Percentiles rank a stretch among this genome's conserved stretches.
Conservation (phyloP, 2,888 invertebrate genomes). For the Chrysomela aeneicollis region DNA sequence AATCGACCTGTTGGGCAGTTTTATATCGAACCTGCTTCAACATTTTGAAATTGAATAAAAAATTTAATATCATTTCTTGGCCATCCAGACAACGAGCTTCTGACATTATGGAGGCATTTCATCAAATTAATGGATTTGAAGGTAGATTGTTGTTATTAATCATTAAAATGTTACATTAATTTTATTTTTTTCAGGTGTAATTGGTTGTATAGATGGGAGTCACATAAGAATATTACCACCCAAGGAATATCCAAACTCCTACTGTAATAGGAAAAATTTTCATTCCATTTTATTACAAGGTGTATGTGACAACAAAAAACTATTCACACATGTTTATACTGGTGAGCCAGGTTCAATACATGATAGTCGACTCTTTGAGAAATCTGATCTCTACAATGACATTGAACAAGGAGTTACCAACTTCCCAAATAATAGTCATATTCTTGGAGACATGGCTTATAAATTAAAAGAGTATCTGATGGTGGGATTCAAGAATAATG, state of each 20-base stretch:
- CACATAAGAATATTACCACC: constrained; percentile 37
- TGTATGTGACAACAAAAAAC: too few relatives aligned
- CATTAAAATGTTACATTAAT: too few relatives aligned
- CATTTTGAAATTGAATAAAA: constrained; percentile 5
- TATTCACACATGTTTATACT: constrained; percentile 36
- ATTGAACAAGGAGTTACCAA: constrained; percentile 26
- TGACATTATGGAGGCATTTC: constrained; percentile 10
- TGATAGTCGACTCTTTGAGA: constrained; percentile 34
- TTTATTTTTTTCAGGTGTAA: constrained; percentile 31
- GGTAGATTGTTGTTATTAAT: too few relatives aligned
- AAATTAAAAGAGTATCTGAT: constrained; percentile 24
- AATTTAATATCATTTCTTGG: constrained; percentile 13
- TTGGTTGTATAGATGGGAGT: constrained; percentile 38
- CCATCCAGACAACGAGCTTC: constrained; percentile 7
- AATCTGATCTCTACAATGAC: constrained; percentile 34
- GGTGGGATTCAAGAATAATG: constrained; percentile 37
- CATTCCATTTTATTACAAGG: constrained; percentile 39
- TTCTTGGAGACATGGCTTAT: constrained; percentile 37
- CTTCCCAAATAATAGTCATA: constrained; percentile 27
- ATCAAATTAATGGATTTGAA: constrained; percentile 14
- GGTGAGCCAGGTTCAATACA: constrained; percentile 41
- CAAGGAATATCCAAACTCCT: constrained; percentile 32
- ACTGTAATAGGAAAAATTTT: constrained; percentile 36
- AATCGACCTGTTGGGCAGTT: constrained; percentile 14
- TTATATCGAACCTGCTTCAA: constrained; percentile 4